These are phyloP conservation scores for Drymodes brunneopygia DNA, from an alignment of 2,113 vertebrate genomes.

Conservation along the genomic window DNA sequence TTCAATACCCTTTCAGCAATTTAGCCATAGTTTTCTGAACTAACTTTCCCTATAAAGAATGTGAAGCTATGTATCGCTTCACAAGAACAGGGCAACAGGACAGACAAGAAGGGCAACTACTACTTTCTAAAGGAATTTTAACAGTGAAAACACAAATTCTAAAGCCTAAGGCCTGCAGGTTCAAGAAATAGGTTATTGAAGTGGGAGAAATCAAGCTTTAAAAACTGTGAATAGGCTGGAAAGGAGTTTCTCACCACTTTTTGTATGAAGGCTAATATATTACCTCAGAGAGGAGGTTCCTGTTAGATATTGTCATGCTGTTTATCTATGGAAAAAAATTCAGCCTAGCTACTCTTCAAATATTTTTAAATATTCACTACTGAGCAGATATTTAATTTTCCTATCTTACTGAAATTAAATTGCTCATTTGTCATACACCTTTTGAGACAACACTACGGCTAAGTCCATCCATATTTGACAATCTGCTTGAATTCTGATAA, in stretches of 20 bases:
- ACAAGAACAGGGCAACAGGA: too few species aligned
- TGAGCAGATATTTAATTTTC: not conserved
- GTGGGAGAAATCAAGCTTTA: not conserved
- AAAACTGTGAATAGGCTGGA: not conserved
- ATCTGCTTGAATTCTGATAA: not conserved
- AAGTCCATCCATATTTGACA: not conserved
- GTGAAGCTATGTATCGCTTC: not conserved
- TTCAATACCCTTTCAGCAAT: not conserved
- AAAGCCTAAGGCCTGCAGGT: not conserved
- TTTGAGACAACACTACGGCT: not conserved
- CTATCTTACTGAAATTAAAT: not conserved
- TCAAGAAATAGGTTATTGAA: not conserved
- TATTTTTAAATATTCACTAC: not conserved
- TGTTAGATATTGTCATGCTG: not conserved
- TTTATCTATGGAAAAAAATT: not conserved
- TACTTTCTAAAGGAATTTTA: not conserved
- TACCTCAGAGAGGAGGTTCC: not conserved
- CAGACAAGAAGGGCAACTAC: not conserved
- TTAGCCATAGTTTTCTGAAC: not conserved
- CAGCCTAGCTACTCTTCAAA: not conserved
- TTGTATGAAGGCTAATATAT: not conserved
- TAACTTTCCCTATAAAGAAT: not conserved
- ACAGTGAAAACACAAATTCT: not conserved
- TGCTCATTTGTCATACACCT: not conserved
- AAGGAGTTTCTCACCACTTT: not conserved